Percentiles rank a stretch among this genome's conserved stretches.
Evolutionary conservation across 2,113 vertebrate genomes (phyloP).

Genomic region (Zapornia atra): DNA sequence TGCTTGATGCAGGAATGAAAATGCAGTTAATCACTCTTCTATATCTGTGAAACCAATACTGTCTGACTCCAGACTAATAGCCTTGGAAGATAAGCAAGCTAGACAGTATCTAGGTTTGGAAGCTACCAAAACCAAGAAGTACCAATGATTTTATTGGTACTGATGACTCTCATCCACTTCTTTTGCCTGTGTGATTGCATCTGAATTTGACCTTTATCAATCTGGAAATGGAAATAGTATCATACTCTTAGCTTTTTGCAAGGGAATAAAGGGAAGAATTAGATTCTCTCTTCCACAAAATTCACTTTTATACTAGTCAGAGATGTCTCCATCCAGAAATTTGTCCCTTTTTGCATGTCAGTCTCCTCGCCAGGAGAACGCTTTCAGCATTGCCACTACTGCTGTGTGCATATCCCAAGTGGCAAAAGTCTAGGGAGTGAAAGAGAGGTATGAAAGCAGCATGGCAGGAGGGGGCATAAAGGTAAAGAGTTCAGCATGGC

Average conservation of each 20-base stretch:
- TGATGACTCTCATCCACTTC: neutral
- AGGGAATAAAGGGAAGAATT: neutral
- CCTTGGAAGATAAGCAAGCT: neutral
- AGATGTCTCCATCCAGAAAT: neutral
- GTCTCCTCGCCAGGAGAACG: neutral
- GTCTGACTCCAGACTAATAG: neutral
- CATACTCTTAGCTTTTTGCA: no score
- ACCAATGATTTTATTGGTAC: neutral
- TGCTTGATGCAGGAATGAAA: neutral
- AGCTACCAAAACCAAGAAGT: neutral
- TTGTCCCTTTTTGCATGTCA: neutral
- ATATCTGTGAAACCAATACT: neutral
- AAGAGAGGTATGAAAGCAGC: neutral
- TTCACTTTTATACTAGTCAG: neutral
- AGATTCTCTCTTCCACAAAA: neutral
- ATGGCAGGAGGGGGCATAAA: rapidly evolving
- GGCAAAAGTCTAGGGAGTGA: neutral
- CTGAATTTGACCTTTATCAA: neutral
- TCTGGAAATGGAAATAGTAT: neutral
- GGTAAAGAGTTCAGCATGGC: neutral
- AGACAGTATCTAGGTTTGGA: neutral
- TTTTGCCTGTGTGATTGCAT: neutral
- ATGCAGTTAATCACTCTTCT: neutral
- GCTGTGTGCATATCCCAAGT: neutral
- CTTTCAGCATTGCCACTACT: neutral